Conservation (phyloP, 2,888 invertebrate genomes). For the Epicampocera succincta region DNA sequence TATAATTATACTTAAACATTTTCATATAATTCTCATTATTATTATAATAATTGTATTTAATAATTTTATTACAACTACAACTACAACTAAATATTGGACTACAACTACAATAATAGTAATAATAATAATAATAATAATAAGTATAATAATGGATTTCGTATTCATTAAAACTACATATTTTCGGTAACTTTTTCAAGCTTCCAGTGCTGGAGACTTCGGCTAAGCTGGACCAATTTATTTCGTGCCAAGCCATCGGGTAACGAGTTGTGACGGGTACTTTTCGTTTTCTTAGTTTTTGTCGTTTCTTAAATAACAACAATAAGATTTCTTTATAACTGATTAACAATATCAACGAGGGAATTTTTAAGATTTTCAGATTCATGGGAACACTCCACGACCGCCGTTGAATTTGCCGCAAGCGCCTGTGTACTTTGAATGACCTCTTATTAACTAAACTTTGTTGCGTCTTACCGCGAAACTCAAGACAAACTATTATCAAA, state of each 20-base stretch:
- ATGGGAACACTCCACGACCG: slow-evolving; percentile 12
- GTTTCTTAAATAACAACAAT: slow-evolving; percentile 55
- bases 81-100: slow-evolving; percentile 65
- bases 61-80: slow-evolving; percentile 68
- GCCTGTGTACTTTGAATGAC: slow-evolving; percentile 12
- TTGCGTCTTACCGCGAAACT: not conserved
- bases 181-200: slow-evolving; percentile 24
- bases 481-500: slow-evolving; percentile 17
- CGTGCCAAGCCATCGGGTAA: not conserved
- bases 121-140: slow-evolving; percentile 46
- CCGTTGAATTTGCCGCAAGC: slow-evolving; percentile 39
- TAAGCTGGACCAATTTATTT: slow-evolving; percentile 6
- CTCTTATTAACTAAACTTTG: not conserved
- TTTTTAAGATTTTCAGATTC: slow-evolving; percentile 53
- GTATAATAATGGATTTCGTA: slow-evolving; percentile 42
- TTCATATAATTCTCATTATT: slow-evolving; percentile 54
- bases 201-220: slow-evolving; percentile 3
- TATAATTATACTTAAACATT: slow-evolving; percentile 66
- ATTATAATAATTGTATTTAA: slow-evolving; percentile 63
- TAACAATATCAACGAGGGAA: slow-evolving; percentile 50
- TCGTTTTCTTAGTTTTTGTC: slow-evolving; percentile 57
- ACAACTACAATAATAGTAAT: slow-evolving; percentile 65
- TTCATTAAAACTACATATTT: slow-evolving; percentile 34
- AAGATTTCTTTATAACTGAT: slow-evolving; percentile 57
- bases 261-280: not conserved